phyloP scores from a whole-genome alignment of 2,113 vertebrate species.

The Sinocyclocheilus anophthalmus region DNA sequence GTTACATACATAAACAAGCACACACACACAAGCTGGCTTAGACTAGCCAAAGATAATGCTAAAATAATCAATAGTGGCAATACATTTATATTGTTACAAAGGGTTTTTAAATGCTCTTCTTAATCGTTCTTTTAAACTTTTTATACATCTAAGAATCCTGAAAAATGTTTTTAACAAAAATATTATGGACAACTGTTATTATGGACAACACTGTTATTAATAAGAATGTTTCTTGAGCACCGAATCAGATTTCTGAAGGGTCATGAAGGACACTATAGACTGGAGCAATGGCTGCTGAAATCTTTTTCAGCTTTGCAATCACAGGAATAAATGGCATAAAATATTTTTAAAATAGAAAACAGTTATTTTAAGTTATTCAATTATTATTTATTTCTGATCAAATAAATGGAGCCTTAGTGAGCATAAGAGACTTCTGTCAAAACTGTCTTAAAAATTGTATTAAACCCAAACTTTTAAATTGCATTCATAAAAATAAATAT shows the following conservation, averaged over 20 bases:
- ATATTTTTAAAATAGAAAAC: background rate
- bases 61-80: background rate
- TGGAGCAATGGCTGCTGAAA: background rate
- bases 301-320: background rate
- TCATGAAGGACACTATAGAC: background rate
- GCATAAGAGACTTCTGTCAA: too few species aligned
- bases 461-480: too few species aligned
- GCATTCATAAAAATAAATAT: too few species aligned
- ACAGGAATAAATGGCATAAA: background rate
- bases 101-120: too few species aligned
- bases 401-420: background rate
- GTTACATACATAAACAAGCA: constrained; percentile 29
- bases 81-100: too few species aligned
- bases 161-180: too few species aligned
- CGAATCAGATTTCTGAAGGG: background rate
- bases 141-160: too few species aligned
- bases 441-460: too few species aligned
- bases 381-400: background rate
- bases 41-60: background rate
- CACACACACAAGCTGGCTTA: constrained; percentile 6
- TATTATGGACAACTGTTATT: too few species aligned
- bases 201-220: too few species aligned
- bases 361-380: too few species aligned
- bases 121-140: too few species aligned
- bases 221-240: background rate